A percentile compares a stretch with the other conserved stretches of the same genome.
These are phyloP conservation scores for Amblyraja radiata DNA, from an alignment of 2,797 vertebrate species.

Conservation along the genomic window DNA sequence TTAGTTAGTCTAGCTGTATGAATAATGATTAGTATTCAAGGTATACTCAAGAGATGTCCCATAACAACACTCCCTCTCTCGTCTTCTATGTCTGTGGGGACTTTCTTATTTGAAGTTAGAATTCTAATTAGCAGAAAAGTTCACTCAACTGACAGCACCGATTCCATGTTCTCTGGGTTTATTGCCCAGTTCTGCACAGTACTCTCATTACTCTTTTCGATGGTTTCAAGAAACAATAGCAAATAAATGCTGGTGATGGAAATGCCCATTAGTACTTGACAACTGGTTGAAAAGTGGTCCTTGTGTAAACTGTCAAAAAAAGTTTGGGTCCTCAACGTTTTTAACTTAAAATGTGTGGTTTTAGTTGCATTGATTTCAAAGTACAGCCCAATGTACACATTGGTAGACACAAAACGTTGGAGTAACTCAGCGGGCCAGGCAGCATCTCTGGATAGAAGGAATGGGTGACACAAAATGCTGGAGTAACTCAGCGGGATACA, in stretches of 20 bases:
- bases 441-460: too few relatives aligned
- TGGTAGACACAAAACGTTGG: too few relatives aligned
- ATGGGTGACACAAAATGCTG: too few relatives aligned
- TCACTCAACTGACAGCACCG: neutral
- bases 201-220: neutral
- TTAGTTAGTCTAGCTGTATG: constrained; percentile 14
- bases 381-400: too few relatives aligned
- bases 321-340: too few relatives aligned
- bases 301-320: neutral
- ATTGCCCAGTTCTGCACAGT: neutral
- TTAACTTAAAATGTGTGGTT: too few relatives aligned
- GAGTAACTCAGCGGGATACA: too few relatives aligned
- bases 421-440: too few relatives aligned
- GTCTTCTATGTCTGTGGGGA: neutral
- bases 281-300: neutral
- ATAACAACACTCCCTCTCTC: neutral
- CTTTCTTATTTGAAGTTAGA: neutral
- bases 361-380: too few relatives aligned
- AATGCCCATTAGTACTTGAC: neutral
- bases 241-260: neutral
- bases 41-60: neutral
- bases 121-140: neutral
- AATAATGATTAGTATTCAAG: constrained; percentile 26
- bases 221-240: neutral
- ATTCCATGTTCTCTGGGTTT: neutral